Evolutionary conservation across 2,888 invertebrate species (phyloP).

Genomic region (Protodeltote pygarga): DNA sequence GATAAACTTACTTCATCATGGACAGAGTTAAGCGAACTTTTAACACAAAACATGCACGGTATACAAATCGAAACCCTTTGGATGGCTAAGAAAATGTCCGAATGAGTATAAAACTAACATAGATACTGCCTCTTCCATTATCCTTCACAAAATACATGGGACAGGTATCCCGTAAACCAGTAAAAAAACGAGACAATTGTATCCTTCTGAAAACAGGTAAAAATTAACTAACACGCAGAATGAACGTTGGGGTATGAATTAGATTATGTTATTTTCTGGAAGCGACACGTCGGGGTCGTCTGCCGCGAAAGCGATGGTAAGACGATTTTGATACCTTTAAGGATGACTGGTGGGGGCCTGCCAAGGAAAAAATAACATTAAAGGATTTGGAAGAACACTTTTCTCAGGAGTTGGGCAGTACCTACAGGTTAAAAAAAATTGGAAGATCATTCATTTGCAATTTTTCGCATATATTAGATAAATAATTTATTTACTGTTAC

Average conservation of each 20-base stretch:
- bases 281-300: background rate
- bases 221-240: constrained; percentile 33
- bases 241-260: constrained; percentile 4
- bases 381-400: too few relatives aligned
- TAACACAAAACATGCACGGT: constrained; percentile 1
- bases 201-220: constrained; percentile 38
- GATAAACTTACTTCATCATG: too few relatives aligned
- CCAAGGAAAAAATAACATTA: too few relatives aligned
- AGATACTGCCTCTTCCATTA: constrained; percentile 33
- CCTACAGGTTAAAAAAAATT: too few relatives aligned
- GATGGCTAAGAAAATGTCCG: constrained; percentile 12
- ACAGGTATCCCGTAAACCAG: constrained; percentile 34
- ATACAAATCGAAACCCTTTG: constrained; percentile 10
- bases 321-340: too few relatives aligned
- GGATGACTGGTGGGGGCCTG: too few relatives aligned
- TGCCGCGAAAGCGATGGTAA: too few relatives aligned
- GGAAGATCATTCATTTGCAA: too few relatives aligned
- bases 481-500: too few relatives aligned
- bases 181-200: constrained; percentile 33
- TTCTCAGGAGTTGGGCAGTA: too few relatives aligned
- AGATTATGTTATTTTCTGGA: background rate
- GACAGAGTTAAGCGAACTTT: background rate
- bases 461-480: too few relatives aligned
- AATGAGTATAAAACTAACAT: constrained; percentile 17
- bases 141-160: constrained; percentile 31